Evolutionary conservation across 2,888 invertebrate species (phyloP), one percentile per base, ranked within the genome.

Genomic region (Cryptosula pallasiana): DNA sequence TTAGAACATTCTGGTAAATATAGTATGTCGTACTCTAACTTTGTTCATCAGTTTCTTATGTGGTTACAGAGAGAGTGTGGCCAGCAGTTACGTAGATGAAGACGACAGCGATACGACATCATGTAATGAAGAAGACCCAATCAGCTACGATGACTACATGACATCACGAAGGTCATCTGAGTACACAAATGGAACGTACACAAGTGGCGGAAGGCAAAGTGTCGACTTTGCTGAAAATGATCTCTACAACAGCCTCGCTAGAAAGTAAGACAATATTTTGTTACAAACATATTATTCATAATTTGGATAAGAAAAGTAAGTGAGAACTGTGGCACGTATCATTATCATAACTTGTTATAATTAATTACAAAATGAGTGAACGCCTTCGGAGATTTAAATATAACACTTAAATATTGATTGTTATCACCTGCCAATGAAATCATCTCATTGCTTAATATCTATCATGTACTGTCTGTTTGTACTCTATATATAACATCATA

Each of bases 81-180:
- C 63, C 9, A 63, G 63, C 32, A 63, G 63, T 32, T 63, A 32
- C n/a, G 63, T 34, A 13, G 63, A 63, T 16, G 63, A 63, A n/a
- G 63, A 63, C 32, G 63, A 63, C 27, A 63, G 63, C n/a, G 63
- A 63, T 27, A 63, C 63, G 5, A 63, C 63, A 13, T 63, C 63
- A 27, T 63, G 63, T 63, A 63, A 63, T 32, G 63, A 63, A 27
- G 63, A 63, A 29, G 32, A 63, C 27, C 63, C 63, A 63, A 63
- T 63, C 63, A 63, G 63, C 32, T 63, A 63, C 63, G 32, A 63
- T 32, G 63, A 63, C 34, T 63, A 63, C 63, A 63, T 63, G 63
- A 63, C 63, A 63, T 63, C 63, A 29, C 27, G 63, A 63, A 25
- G 63, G 32, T 63, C 63, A 29, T 63, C 63, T 13, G 63, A 63